These are phyloP conservation scores for Axea sp. DNA, from an alignment of 2,888 invertebrate species.

Conservation along the genomic window DNA sequence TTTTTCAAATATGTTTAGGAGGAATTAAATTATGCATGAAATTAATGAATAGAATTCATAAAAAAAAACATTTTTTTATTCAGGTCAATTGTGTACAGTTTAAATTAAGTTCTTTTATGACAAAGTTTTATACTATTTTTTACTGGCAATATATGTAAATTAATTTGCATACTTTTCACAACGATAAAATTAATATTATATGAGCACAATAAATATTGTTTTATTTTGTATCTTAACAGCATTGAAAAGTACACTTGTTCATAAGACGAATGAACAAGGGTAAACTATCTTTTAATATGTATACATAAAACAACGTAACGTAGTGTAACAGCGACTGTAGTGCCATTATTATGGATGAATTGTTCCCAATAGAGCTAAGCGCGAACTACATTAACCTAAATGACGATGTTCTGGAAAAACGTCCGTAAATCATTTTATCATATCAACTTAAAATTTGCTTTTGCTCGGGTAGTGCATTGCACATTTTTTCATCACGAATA, in stretches of 20 bases:
- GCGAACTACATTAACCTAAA: slow-evolving; percentile 36
- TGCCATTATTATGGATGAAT: slow-evolving; percentile 48
- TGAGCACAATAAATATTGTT: background rate
- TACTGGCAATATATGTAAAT: too few species aligned
- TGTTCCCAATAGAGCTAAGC: slow-evolving; percentile 41
- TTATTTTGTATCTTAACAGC: background rate
- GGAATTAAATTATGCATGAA: too few species aligned
- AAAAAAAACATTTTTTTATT: too few species aligned
- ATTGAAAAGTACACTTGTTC: background rate
- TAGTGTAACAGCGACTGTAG: slow-evolving; percentile 2
- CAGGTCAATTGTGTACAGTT: too few species aligned
- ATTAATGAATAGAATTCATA: too few species aligned
- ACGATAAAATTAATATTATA: background rate
- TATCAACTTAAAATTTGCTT: slow-evolving; percentile 29
- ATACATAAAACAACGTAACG: slow-evolving; percentile 8
- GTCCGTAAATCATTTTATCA: slow-evolving; percentile 40
- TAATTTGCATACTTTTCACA: background rate
- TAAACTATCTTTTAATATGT: slow-evolving; percentile 32
- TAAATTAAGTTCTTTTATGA: too few species aligned
- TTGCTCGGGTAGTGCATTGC: slow-evolving; percentile 2
- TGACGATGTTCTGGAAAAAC: slow-evolving; percentile 48
- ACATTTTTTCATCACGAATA: slow-evolving; percentile 34
- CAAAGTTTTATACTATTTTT: too few species aligned
- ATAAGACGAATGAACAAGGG: slow-evolving; percentile 16
- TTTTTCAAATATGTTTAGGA: too few species aligned